These are phyloP conservation scores for Steatocranus sp. DNA, from an alignment of 2,797 vertebrate species.

Conservation along the genomic window DNA sequence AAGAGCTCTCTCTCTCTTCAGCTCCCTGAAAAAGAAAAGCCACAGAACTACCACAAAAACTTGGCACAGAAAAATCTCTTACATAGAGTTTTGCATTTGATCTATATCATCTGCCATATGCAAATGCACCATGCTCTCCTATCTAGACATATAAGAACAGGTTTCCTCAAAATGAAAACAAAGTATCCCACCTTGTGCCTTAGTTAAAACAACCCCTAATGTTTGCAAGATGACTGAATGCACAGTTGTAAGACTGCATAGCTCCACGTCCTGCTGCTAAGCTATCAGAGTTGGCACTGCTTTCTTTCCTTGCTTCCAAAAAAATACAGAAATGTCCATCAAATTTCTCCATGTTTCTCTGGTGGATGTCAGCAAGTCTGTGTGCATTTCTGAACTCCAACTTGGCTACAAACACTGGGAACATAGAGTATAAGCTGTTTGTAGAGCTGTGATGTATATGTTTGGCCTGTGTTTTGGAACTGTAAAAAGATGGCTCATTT, in stretches of 20 bases:
- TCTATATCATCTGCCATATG: background rate
- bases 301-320: background rate
- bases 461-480: background rate
- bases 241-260: background rate
- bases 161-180: background rate
- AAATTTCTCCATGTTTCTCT: background rate
- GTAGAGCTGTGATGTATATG: conserved; percentile 4
- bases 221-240: background rate
- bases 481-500: background rate
- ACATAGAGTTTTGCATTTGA: conserved; percentile 2
- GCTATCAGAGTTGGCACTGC: background rate
- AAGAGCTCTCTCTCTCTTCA: conserved; percentile 17
- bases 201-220: background rate
- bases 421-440: conserved; percentile 9
- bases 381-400: background rate
- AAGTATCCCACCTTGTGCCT: background rate
- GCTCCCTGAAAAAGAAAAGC: background rate
- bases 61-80: conserved; percentile 17
- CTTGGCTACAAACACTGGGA: background rate
- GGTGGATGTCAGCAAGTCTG: background rate
- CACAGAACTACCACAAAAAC: conserved; percentile 9
- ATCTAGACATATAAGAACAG: background rate
- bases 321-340: conserved; percentile 3
- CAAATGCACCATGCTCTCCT: background rate
- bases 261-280: background rate